phyloP scores from a whole-genome alignment of 1,140 invertebrate genomes.

The Drosophila ohnishii region DNA sequence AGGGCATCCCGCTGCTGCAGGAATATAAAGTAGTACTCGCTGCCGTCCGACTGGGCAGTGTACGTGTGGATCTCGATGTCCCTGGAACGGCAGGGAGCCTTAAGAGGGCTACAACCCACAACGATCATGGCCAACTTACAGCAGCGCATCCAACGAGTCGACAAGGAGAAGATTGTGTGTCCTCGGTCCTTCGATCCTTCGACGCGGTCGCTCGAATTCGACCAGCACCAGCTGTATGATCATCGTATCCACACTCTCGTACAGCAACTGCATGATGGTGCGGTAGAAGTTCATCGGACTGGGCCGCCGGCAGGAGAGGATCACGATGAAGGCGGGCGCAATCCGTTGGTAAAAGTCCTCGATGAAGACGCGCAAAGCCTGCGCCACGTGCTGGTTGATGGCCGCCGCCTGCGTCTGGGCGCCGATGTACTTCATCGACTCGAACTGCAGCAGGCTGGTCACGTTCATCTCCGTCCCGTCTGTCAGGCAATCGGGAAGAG shows the following conservation, averaged over 20 bases:
- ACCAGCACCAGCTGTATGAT: constrained; percentile 55
- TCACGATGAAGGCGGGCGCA: constrained; percentile 56
- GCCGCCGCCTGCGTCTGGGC: constrained; percentile 51
- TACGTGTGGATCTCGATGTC: constrained; percentile 60
- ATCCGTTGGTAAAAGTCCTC: constrained; percentile 60
- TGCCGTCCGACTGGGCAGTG: constrained; percentile 32
- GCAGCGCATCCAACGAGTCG: constrained; percentile 53
- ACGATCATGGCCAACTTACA: constrained; percentile 29
- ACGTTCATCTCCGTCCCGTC: constrained; percentile 45
- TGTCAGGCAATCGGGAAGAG: constrained; percentile 5
- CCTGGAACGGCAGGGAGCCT: constrained; percentile 1
- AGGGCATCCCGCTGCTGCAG: constrained; percentile 52
- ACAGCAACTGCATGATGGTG: constrained; percentile 61
- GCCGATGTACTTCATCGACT: constrained; percentile 56
- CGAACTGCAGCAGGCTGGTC: constrained; percentile 55
- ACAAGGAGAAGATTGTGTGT: constrained; percentile 58
- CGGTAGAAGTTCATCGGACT: constrained; percentile 63
- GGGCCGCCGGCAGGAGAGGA: constrained; percentile 57
- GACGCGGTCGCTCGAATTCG: constrained; percentile 21
- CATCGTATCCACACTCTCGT: constrained; percentile 64
- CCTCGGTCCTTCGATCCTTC: constrained; percentile 27
- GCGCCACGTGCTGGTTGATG: constrained; percentile 58
- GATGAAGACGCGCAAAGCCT: constrained; percentile 48
- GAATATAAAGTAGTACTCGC: constrained; percentile 68
- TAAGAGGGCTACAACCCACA: background rate